Base-by-base conservation (phyloP, 2,888 invertebrate genomes). In the Timandra comae region DNA sequence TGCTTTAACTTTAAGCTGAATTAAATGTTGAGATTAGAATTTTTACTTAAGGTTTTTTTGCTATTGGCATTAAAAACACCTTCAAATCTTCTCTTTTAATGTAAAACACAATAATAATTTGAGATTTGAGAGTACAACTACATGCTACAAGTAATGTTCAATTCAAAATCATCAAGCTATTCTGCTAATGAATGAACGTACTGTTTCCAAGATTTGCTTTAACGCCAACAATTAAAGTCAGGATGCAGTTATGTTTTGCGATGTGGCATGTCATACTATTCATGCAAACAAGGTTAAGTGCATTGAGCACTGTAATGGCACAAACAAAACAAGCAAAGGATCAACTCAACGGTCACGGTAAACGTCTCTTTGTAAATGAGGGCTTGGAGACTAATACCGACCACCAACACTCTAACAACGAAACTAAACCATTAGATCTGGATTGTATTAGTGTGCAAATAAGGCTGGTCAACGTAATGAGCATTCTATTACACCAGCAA, bases 221-320 rank as follows among this genome's bases (percentile, higher is more conserved):
- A n/a, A n/a, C n/a, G 16, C 16, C 16, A 16, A 44, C 38, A 43
- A 46, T 46, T 56, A 57, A 67, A 64, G 69, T 38, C 56, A 62
- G 63, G 63, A 64, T 66, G 63, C 65, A 62, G 60, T 63, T 67
- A 65, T 61, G 62, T 66, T 50, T 63, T 53, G 58, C 55, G 54
- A 63, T 63, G 59, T 63, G 58, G 58, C 59, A 63, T 67, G 64
- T 63, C 67, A 60, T 62, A 61, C 57, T 55, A 54, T 54, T 63
- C 55, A 55, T 40, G 65, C 70, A 67, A 76, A 79, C 72, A 79
- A 78, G 80, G 80, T 62, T 67, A 74, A 71, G 67, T 61, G 58
- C 54, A 59, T 55, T 61, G 62, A 60, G 56, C 62, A 60, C 53
- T 49, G 59, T 63, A 63, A 65, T 66, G 64, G 67, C 58, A 63